Conservation (phyloP, 2,888 invertebrate genomes). For the Sminthurides aquaticus region DNA sequence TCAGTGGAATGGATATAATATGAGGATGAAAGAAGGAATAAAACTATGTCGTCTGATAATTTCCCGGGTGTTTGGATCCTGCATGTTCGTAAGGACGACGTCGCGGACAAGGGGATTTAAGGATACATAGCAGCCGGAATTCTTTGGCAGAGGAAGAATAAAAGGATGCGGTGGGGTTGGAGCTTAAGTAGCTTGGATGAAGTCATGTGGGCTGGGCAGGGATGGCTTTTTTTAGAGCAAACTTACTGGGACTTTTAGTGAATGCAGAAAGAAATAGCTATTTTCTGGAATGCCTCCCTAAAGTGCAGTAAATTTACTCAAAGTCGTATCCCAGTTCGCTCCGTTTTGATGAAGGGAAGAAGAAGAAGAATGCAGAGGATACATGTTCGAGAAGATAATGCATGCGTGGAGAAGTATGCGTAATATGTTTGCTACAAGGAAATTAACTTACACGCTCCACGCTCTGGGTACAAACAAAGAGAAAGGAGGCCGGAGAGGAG, state of each 20-base stretch:
- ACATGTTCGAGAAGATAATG: slow-evolving; percentile 4
- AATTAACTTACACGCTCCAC: not conserved
- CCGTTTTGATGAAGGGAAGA: slow-evolving; percentile 29
- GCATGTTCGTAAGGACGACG: too few relatives aligned
- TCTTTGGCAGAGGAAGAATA: too few relatives aligned
- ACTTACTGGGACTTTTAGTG: slow-evolving; percentile 7
- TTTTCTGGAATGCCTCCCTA: slow-evolving; percentile 44
- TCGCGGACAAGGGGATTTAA: too few relatives aligned
- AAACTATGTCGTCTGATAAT: too few relatives aligned
- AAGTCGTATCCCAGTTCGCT: slow-evolving; percentile 29
- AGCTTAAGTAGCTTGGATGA: too few relatives aligned
- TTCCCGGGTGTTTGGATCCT: too few relatives aligned
- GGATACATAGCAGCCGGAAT: too few relatives aligned
- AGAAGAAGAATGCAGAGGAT: slow-evolving; percentile 11
- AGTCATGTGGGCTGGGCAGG: too few relatives aligned
- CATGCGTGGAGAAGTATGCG: not conserved
- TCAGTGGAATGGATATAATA: too few relatives aligned
- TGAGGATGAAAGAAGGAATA: too few relatives aligned
- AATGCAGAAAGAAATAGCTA: slow-evolving; percentile 43
- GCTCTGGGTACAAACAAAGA: not conserved
- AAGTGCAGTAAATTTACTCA: slow-evolving; percentile 43
- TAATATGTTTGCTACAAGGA: not conserved
- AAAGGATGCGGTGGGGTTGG: too few relatives aligned
- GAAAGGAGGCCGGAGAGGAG: not conserved
- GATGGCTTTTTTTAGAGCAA: too few relatives aligned